Percentiles rank a stretch among this genome's conserved stretches.
Evolutionary conservation across 2,797 vertebrate species (phyloP).

Genomic region (Rhinatrema bivittatum): DNA sequence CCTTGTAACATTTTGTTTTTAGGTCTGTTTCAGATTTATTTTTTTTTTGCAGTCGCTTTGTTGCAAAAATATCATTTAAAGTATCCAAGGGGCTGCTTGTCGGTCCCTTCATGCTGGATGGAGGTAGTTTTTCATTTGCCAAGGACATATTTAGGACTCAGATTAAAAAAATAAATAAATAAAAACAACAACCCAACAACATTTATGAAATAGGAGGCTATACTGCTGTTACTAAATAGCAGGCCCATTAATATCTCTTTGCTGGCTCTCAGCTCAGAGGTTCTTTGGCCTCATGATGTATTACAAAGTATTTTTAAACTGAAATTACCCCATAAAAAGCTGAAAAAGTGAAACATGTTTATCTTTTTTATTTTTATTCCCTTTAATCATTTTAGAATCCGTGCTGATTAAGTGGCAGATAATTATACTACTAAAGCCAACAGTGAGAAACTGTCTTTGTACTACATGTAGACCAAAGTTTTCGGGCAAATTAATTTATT

Average conservation of each 20-base stretch:
- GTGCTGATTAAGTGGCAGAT: neutral
- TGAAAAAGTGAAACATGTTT: slow-evolving; percentile 4
- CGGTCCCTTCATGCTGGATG: slow-evolving; percentile 8
- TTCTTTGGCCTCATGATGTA: slow-evolving; percentile 6
- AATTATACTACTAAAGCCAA: neutral
- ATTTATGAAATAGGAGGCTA: slow-evolving; percentile 9
- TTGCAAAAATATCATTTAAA: slow-evolving; percentile 23
- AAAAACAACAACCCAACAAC: too few species aligned
- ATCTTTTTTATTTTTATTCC: neutral
- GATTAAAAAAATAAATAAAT: slow-evolving; percentile 15
- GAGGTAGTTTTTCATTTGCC: slow-evolving; percentile 22
- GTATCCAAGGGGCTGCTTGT: slow-evolving; percentile 1
- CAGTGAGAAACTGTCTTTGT: neutral
- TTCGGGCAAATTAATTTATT: too few species aligned
- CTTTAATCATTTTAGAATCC: neutral
- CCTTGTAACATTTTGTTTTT: slow-evolving; percentile 12
- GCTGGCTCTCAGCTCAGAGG: slow-evolving; percentile 1
- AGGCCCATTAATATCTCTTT: slow-evolving; percentile 24
- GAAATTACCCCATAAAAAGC: slow-evolving; percentile 4
- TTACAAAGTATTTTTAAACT: slow-evolving; percentile 12
- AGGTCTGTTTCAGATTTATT: too few species aligned
- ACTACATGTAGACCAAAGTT: too few species aligned
- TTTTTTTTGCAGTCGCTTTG: too few species aligned
- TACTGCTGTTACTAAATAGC: slow-evolving; percentile 24
- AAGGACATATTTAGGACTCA: slow-evolving; percentile 17